These are phyloP conservation scores for Aleiodes sp. DNA, from an alignment of 1,140 invertebrate genomes.

Conservation along the genomic window DNA sequence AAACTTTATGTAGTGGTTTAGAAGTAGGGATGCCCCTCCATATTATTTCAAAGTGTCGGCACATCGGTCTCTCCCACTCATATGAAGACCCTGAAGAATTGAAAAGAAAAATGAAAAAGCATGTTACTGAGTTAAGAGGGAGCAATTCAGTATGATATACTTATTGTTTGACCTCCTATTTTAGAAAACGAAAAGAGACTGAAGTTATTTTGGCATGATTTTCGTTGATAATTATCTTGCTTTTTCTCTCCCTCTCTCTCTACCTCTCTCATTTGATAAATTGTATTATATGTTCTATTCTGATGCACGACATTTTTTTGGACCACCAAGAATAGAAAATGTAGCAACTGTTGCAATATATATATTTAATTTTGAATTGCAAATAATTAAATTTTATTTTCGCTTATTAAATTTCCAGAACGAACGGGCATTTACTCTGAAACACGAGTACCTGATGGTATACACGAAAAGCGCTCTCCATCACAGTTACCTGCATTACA, in stretches of 20 bases:
- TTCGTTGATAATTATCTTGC: too few species aligned
- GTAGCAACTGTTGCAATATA: too few species aligned
- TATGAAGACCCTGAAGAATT: neutral
- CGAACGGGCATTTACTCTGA: slow-evolving; percentile 59
- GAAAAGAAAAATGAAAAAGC: neutral
- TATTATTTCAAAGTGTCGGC: slow-evolving; percentile 7
- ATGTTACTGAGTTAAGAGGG: neutral
- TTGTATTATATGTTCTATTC: too few species aligned
- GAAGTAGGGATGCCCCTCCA: slow-evolving; percentile 6
- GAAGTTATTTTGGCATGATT: too few species aligned
- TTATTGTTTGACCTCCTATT: too few species aligned
- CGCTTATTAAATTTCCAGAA: slow-evolving; percentile 51
- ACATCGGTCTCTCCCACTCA: slow-evolving; percentile 10
- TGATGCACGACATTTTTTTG: too few species aligned
- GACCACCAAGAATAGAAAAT: too few species aligned
- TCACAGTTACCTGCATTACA: slow-evolving; percentile 42
- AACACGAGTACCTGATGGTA: slow-evolving; percentile 43
- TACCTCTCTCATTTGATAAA: too few species aligned
- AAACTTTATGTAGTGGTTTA: neutral
- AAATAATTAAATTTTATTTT: slow-evolving; percentile 28
- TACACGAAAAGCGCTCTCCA: slow-evolving; percentile 39
- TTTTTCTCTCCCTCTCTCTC: too few species aligned
- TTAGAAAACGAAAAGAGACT: too few species aligned
- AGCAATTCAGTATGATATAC: neutral
- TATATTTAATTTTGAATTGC: neutral